Conservation (phyloP, 1,140 invertebrate genomes). For the Camponotus vicinus region DNA sequence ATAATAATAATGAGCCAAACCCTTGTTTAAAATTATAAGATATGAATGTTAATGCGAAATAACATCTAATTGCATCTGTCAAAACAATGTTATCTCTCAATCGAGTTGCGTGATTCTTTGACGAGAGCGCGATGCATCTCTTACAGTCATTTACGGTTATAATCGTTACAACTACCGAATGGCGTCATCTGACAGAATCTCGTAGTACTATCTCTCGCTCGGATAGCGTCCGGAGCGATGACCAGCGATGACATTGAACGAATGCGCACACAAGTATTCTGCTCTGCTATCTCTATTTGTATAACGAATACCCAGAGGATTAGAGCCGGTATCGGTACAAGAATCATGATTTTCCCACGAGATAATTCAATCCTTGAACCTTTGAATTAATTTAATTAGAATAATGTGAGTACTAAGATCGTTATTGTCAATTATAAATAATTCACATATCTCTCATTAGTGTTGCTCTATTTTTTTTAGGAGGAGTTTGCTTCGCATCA, state of each 20-base stretch:
- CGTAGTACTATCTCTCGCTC: conserved; percentile 19
- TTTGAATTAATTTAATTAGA: not conserved
- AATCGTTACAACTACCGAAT: not conserved
- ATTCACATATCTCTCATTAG: not conserved
- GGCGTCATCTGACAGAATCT: conserved; percentile 39
- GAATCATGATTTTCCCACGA: not conserved
- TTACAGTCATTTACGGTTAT: not conserved
- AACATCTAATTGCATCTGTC: not conserved
- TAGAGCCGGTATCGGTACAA: not conserved
- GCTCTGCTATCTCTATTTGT: conserved; percentile 22
- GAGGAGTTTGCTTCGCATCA: not conserved
- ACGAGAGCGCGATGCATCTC: not conserved
- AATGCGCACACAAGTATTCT: conserved; percentile 5
- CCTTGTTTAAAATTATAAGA: not conserved
- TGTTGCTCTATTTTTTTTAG: conserved; percentile 14
- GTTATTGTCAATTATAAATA: not conserved
- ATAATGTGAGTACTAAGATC: conserved; percentile 41
- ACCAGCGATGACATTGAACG: not conserved
- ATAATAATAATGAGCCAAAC: not conserved
- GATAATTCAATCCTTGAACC: not conserved
- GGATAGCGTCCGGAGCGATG: not conserved
- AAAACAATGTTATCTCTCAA: conserved; percentile 19
- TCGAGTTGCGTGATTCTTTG: not conserved
- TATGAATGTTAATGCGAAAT: not conserved
- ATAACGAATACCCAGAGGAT: conserved; percentile 6